These are phyloP conservation scores for Homarus gammarus DNA, from an alignment of 2,888 invertebrate species.

Conservation along the genomic window DNA sequence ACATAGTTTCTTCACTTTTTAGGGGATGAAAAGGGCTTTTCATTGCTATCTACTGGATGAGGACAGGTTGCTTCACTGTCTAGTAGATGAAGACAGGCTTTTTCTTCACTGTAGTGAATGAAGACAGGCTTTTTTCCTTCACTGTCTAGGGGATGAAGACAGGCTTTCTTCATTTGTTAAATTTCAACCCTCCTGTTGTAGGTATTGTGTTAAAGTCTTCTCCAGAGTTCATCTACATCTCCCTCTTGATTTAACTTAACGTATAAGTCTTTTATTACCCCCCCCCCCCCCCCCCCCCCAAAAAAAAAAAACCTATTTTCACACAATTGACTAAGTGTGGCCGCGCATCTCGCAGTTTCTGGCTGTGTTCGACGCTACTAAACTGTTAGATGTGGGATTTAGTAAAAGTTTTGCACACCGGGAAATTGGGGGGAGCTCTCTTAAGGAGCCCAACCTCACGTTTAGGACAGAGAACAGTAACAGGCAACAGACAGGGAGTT, in stretches of 20 bases:
- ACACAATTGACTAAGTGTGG: slow-evolving; percentile 51
- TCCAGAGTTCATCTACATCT: not conserved
- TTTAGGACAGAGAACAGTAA: not conserved
- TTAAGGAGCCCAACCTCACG: not conserved
- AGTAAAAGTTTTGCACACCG: slow-evolving; percentile 14
- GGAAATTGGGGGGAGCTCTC: not conserved
- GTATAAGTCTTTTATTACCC: not conserved
- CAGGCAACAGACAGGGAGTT: not conserved
- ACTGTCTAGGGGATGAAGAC: not conserved
- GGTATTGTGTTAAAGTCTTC: not conserved
- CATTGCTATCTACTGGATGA: too few species aligned
- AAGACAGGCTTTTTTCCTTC: too few species aligned
- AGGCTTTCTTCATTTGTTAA: not conserved
- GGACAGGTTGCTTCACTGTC: too few species aligned
- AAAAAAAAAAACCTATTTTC: slow-evolving; percentile 55
- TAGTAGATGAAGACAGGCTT: not conserved
- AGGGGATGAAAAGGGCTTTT: too few species aligned
- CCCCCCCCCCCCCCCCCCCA: too few species aligned
- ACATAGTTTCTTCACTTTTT: too few species aligned
- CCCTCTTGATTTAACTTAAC: not conserved
- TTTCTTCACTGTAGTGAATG: not conserved
- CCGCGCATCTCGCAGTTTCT: slow-evolving; percentile 18
- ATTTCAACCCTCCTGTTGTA: not conserved
- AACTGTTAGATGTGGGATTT: slow-evolving; percentile 1
- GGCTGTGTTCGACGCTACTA: slow-evolving; percentile 37